phyloP scores from a whole-genome alignment of 2,888 invertebrate genomes.

The Leptinotarsa haldemani region DNA sequence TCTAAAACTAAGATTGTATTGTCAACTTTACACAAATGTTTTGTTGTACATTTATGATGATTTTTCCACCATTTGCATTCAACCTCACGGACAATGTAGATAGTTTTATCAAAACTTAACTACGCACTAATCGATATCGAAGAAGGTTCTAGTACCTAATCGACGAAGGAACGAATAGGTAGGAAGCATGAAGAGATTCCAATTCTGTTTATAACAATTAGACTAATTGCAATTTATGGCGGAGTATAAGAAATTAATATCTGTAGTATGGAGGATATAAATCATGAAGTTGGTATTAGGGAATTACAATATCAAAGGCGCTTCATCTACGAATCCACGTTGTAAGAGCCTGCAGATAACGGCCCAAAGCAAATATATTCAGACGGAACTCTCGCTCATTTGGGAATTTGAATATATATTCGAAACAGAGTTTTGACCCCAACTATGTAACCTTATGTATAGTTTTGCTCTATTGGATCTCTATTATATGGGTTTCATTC shows the following conservation, averaged over 20 bases:
- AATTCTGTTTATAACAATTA: conserved; percentile 45
- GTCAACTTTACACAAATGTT: no score
- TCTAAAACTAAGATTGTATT: no score
- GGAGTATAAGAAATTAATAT: conserved; percentile 53
- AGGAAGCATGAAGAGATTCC: conserved; percentile 27
- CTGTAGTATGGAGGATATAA: conserved; percentile 60
- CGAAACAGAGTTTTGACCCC: conserved; percentile 58
- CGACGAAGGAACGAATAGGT: conserved; percentile 4
- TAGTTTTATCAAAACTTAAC: neutral
- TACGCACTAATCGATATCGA: neutral
- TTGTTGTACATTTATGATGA: no score
- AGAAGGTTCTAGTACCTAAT: neutral
- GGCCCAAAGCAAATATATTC: conserved; percentile 60
- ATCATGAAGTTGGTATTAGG: conserved; percentile 63
- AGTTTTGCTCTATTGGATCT: conserved; percentile 60
- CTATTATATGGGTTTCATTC: conserved; percentile 48
- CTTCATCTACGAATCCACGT: conserved; percentile 63
- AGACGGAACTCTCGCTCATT: conserved; percentile 59
- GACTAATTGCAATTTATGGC: conserved; percentile 53
- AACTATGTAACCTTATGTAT: conserved; percentile 54
- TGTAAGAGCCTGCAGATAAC: conserved; percentile 62
- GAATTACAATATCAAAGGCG: conserved; percentile 66
- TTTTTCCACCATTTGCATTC: no score
- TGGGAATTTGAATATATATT: conserved; percentile 65
- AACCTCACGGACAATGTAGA: no score